phyloP scores from a whole-genome alignment of 1,140 invertebrate genomes.

The Phymorhynchus buccinoides region DNA sequence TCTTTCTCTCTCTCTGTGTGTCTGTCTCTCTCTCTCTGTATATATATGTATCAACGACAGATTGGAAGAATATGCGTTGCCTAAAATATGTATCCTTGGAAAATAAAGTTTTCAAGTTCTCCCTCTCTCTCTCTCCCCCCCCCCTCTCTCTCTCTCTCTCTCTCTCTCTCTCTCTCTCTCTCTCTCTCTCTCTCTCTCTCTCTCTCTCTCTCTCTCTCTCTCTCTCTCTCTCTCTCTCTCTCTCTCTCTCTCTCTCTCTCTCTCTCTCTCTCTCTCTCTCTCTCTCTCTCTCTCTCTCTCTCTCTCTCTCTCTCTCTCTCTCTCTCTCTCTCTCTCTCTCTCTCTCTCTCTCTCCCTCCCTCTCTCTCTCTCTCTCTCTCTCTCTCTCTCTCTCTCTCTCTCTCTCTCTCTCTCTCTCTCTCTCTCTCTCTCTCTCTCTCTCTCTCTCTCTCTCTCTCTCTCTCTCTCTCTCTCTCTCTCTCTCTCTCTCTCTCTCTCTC shows the following conservation, averaged over 20 bases:
- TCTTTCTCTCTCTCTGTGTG: background rate
- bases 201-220: background rate
- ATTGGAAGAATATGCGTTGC: too few relatives aligned
- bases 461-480: too few relatives aligned
- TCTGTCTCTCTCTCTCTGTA: background rate
- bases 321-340: background rate
- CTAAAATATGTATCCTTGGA: too few relatives aligned
- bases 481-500: too few relatives aligned
- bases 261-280: slow-evolving; percentile 6
- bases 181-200: background rate
- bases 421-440: too few relatives aligned
- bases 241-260: background rate
- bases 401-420: too few relatives aligned
- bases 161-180: background rate
- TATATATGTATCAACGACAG: too few relatives aligned
- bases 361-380: too few relatives aligned
- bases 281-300: slow-evolving; percentile 2
- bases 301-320: background rate
- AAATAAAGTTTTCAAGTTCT: too few relatives aligned
- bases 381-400: too few relatives aligned
- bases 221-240: background rate
- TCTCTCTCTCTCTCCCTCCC: too few relatives aligned
- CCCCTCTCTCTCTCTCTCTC: background rate
- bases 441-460: too few relatives aligned
- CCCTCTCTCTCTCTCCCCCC: background rate